Base-by-base conservation (phyloP, 92 coral and sea anemone genomes). In the Actinostola sp. region DNA sequence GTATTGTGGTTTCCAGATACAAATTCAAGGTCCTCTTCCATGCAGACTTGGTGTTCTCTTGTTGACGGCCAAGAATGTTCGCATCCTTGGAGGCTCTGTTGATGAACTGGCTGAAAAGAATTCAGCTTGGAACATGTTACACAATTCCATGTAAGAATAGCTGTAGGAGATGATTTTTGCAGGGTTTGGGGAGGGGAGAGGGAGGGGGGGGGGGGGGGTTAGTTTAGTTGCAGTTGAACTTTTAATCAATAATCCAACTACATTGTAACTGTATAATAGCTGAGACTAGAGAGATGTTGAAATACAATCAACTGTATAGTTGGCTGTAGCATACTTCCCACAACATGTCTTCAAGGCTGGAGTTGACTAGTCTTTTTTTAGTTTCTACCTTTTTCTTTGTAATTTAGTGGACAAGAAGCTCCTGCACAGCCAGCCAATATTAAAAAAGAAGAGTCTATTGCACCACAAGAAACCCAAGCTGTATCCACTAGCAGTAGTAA, bases 11-110 rank as follows among this genome's bases (percentile, higher is more conserved):
- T 34, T 73, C 1, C 54, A 93, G 98, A 67, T 93, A 1, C 84
- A 81, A 66, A 75, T 93, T 29, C 68, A 73, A 57, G 92, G 92
- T 38, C 68, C 80, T 20, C 61, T 84, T 17, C 39, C 64, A 28
- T 91, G 93, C 43, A 79, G 90, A 56, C 80, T 79, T 42, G 98
- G 98, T 11, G 83, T 83, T 29, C 41, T 93, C 48, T 81, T 93
- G 27, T 79, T 93, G 31, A 84, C 90, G 1, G 64, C 88, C 25
- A 71, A 72, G 29, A 88, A 91, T 67, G 69, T 85, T 16, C 57
- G 43, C 41, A 66, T 91, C 4, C 68, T 93, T 31, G 98, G 98
- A 71, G 98, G 98, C 8, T 75, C 82, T 14, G 84, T 83, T 16
- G 83, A 73, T 32, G 72, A 78, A 34, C 35, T 91, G 67, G 56